A percentile compares a stretch with the other conserved stretches of the same genome.
Evolutionary conservation across 1,140 invertebrate genomes (phyloP).

Genomic region (Aphelinus atriplicis): DNA sequence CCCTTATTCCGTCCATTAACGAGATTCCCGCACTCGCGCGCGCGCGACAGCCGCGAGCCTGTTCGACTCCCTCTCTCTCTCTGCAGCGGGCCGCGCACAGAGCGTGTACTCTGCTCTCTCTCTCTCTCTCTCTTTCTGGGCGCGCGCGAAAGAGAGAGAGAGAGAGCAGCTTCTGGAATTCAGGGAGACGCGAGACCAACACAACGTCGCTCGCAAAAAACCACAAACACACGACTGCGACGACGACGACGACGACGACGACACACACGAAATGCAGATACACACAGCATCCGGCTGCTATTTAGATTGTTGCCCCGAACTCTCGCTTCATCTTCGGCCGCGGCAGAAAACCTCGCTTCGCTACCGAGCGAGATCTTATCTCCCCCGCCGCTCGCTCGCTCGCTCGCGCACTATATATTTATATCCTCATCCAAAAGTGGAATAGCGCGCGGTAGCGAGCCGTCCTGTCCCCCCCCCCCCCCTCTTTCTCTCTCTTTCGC

Average conservation of each 20-base stretch:
- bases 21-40: conserved; percentile 44
- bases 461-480: background rate
- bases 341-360: too few species aligned
- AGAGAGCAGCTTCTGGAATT: conserved; percentile 32
- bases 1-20: conserved; percentile 53
- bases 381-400: too few species aligned
- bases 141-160: background rate
- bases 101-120: background rate
- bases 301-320: conserved; percentile 36
- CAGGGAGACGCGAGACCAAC: conserved; percentile 4
- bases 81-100: too few species aligned
- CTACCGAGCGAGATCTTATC: conserved; percentile 36
- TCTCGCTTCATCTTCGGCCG: conserved; percentile 14
- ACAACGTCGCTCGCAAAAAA: background rate
- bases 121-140: background rate
- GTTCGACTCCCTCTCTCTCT: background rate
- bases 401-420: conserved; percentile 23
- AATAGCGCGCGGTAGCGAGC: conserved; percentile 15
- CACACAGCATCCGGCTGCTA: conserved; percentile 24
- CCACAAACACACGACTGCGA: background rate
- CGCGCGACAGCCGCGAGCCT: background rate
- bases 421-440: conserved; percentile 16
- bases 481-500: background rate
- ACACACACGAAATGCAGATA: too few species aligned
- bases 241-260: conserved; percentile 9